Evolutionary conservation across 2,888 invertebrate species (phyloP).

Genomic region (Pediacus dermestoides): DNA sequence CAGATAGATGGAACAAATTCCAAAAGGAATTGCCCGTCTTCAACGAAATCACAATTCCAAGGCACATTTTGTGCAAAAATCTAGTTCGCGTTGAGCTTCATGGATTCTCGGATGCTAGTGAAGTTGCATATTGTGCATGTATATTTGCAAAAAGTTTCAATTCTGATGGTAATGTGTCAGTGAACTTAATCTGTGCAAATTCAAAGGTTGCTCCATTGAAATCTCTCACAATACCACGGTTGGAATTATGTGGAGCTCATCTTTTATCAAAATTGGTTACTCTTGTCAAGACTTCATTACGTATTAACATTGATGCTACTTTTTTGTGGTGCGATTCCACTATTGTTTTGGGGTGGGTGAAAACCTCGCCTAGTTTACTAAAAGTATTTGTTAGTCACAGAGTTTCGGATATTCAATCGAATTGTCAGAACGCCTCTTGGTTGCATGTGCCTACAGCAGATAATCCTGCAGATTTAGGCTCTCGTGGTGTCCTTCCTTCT

Average conservation of each 20-base stretch:
- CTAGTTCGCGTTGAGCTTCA: slow-evolving; percentile 13
- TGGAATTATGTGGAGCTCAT: slow-evolving; percentile 19
- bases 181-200: slow-evolving; percentile 18
- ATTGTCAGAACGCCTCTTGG: no score
- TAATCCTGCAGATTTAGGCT: no score
- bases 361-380: no score
- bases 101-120: slow-evolving; percentile 14
- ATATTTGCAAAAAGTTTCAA: slow-evolving; percentile 14
- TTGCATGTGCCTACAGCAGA: no score
- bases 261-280: slow-evolving; percentile 13
- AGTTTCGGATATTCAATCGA: no score
- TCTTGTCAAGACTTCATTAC: no score
- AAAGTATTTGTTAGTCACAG: no score
- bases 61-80: slow-evolving; percentile 5
- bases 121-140: slow-evolving; percentile 14
- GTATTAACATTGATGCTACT: no score
- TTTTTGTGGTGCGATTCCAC: no score
- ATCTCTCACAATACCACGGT: slow-evolving; percentile 13
- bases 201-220: slow-evolving; percentile 20
- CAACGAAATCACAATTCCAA: slow-evolving; percentile 8
- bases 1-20: slow-evolving; percentile 10
- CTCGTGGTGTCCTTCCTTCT: slow-evolving; percentile 13
- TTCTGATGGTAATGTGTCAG: background rate
- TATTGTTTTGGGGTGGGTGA: no score
- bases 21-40: slow-evolving; percentile 1